Base-by-base conservation (phyloP, 2,797 vertebrate genomes). In the Dipus sagitta region DNA sequence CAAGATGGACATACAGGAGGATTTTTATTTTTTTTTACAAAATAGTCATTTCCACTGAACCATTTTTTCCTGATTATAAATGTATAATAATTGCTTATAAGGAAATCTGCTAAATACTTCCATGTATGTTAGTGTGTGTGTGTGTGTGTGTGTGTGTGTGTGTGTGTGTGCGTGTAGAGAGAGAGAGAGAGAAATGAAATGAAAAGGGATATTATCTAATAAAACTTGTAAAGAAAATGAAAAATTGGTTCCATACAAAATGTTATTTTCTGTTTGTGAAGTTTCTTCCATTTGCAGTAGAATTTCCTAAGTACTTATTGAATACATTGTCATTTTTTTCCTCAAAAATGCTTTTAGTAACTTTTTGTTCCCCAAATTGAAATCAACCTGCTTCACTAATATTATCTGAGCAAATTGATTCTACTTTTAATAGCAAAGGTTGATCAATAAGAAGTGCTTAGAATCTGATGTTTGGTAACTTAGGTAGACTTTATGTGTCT, bases 361-460 rank as follows among this genome's bases (percentile, higher is more conserved):
- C 84, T 83, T 70, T 83, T 90, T 91, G 76, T 96, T 93, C 77
- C 88, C 83, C 90, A 67, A 88, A 52, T 62, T 42, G 34, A 95
- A 97, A 94, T 93, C 79, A 96, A 26, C 72, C 82, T 68, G 62
- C 47, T 92, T 60, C 80, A 32, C 77, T n/a, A 88, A 82, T 78
- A 85, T 90, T 74, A 89, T 78, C 23, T 90, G 60, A 94, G 64
- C 85, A 87, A 58, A 71, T 7, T 65, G 86, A 86, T 62, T 80
- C 93, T 87, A 94, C 91, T 24, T 77, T 34, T 23, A 88, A 52
- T 72, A 70, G 18, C 26, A 86, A 80, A n/a, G 26, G 26, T 23
- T 83, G 15, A 74, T 18, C 34, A 42, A 86, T 20, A 77, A 24
- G 8, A 88, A 88, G 58, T 28, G 14, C 12, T 62, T 21, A 20